Conservation (phyloP, 92 coral and sea anemone species). For the Porites evermanni region DNA sequence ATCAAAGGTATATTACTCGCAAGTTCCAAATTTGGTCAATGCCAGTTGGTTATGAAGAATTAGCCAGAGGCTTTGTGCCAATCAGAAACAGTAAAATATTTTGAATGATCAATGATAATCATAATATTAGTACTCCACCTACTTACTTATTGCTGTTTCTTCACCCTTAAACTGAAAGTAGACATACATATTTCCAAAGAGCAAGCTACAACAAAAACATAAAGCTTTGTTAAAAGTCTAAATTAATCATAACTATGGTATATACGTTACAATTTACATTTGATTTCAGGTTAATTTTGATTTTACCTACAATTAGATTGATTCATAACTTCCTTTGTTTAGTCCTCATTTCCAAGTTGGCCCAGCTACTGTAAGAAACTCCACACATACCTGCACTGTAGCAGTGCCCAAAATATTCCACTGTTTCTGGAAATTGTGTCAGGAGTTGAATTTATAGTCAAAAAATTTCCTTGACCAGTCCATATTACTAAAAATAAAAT, state of each 20-base stretch:
- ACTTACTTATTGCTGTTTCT: constrained; percentile 39
- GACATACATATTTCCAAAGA: constrained; percentile 92
- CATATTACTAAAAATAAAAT: constrained; percentile 78
- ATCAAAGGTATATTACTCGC: no score
- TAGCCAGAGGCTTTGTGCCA: no score
- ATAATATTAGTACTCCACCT: background rate
- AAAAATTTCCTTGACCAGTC: constrained; percentile 97
- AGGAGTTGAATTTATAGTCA: constrained; percentile 90
- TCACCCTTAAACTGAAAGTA: constrained; percentile 58
- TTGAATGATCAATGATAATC: background rate
- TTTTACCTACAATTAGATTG: no score
- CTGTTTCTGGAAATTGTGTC: constrained; percentile 98
- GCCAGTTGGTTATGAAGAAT: no score
- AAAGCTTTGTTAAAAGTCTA: background rate
- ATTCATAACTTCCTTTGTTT: no score
- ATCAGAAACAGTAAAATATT: no score
- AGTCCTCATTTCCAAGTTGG: background rate
- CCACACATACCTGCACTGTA: constrained; percentile 87
- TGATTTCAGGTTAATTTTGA: no score
- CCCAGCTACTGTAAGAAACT: background rate
- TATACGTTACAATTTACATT: no score
- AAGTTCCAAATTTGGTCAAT: no score
- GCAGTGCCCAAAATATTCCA: constrained; percentile 98
- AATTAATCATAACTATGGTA: no score
- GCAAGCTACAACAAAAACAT: constrained; percentile 65